These are phyloP conservation scores for Scleropages formosus DNA, from an alignment of 2,797 vertebrate genomes.

Conservation along the genomic window DNA sequence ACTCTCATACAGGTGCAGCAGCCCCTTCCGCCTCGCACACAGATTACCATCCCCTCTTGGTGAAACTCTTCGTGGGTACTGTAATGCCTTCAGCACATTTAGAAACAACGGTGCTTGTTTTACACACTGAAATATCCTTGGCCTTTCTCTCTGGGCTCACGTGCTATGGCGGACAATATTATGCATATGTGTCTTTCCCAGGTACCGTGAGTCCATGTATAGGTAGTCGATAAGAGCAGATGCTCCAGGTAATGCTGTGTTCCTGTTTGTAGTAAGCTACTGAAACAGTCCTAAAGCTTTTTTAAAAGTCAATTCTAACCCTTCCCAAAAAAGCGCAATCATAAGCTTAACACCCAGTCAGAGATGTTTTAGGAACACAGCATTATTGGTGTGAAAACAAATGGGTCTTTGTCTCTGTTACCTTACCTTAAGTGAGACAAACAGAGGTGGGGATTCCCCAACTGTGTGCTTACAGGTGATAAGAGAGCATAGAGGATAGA, in stretches of 20 bases:
- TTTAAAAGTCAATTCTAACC: background rate
- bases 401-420: background rate
- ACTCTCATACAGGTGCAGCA: background rate
- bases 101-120: conserved; percentile 30
- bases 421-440: background rate
- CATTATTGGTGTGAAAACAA: conserved; percentile 19
- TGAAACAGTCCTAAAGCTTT: conserved; percentile 8
- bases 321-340: background rate
- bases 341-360: background rate
- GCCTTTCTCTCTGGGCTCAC: conserved; percentile 9
- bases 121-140: conserved; percentile 16
- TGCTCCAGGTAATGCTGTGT: conserved; percentile 22
- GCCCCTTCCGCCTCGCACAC: background rate
- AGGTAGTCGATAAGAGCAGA: background rate
- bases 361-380: background rate
- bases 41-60: background rate
- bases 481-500: too few species aligned
- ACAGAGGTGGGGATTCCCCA: conserved; percentile 7
- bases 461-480: background rate
- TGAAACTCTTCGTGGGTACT: conserved; percentile 23
- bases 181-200: background rate
- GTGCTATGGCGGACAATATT: conserved; percentile 7
- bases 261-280: background rate
- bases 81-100: conserved; percentile 20
- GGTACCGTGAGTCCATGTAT: background rate